These are phyloP conservation scores for Leptinotarsa undecemlineata DNA, from an alignment of 1,140 invertebrate species.

Conservation along the genomic window DNA sequence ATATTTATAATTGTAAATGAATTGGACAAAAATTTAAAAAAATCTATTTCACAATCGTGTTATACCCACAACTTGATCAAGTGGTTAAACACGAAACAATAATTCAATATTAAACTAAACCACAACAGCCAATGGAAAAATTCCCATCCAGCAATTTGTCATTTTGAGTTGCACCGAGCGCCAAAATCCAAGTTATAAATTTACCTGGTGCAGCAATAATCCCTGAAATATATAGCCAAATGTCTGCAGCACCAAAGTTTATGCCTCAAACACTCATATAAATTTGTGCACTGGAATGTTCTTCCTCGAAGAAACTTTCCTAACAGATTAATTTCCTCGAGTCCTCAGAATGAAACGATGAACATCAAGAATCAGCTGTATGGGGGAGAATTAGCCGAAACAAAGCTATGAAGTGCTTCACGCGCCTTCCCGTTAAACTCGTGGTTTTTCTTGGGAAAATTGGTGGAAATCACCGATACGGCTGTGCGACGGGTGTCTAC, in stretches of 20 bases:
- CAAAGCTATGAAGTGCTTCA: neutral
- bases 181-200: neutral
- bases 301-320: neutral
- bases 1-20: too few species aligned
- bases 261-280: conserved; percentile 9
- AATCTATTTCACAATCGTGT: too few species aligned
- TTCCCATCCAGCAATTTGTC: neutral
- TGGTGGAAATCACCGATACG: conserved; percentile 36
- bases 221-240: conserved; percentile 14
- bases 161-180: neutral
- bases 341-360: neutral
- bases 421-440: conserved; percentile 4
- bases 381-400: neutral
- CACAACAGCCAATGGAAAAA: neutral
- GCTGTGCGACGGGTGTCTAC: conserved; percentile 37
- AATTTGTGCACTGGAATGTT: neutral
- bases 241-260: conserved; percentile 12
- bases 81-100: too few species aligned
- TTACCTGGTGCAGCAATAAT: conserved; percentile 31
- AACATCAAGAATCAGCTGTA: neutral
- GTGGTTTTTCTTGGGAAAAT: conserved; percentile 31
- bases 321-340: neutral
- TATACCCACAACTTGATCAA: too few species aligned
- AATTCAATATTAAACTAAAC: neutral
- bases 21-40: too few species aligned